Percentiles rank a stretch among this genome's conserved stretches.
phyloP scores from a whole-genome alignment of 1,140 invertebrate genomes.

The Charaxes varanes region DNA sequence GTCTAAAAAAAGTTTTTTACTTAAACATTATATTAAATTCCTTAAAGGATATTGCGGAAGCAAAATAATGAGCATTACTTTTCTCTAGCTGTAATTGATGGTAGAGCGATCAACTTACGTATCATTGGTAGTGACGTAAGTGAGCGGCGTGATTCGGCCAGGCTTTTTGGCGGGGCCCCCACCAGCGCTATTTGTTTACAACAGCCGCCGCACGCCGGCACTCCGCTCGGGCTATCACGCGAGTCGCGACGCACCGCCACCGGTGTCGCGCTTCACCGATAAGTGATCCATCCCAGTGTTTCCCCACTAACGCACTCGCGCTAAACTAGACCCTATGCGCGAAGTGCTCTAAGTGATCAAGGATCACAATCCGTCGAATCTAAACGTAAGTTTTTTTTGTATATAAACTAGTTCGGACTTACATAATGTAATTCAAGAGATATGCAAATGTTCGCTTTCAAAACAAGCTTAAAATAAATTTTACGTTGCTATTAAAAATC shows the following conservation, averaged over 20 bases:
- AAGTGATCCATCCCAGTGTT: constrained; percentile 30
- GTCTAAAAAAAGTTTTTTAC: too few species aligned
- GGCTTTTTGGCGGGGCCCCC: constrained; percentile 68
- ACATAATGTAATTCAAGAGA: constrained; percentile 32
- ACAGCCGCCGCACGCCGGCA: constrained; percentile 53
- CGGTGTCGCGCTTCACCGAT: constrained; percentile 25
- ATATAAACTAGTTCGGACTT: constrained; percentile 29
- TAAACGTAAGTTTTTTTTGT: constrained; percentile 44
- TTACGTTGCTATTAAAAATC: constrained; percentile 22
- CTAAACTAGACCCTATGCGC: constrained; percentile 19
- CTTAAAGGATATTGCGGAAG: not conserved
- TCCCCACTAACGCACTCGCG: constrained; percentile 8
- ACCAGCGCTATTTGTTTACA: constrained; percentile 69
- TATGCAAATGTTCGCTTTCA: constrained; percentile 34
- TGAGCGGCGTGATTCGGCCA: constrained; percentile 57
- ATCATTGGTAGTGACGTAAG: constrained; percentile 56
- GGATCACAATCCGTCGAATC: constrained; percentile 28
- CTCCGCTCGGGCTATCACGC: constrained; percentile 51
- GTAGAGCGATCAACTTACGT: constrained; percentile 18
- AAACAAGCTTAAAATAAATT: constrained; percentile 23
- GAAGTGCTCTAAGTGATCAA: constrained; percentile 21
- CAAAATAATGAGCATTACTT: not conserved
- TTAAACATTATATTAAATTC: too few species aligned
- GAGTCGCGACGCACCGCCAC: constrained; percentile 39
- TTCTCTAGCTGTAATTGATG: constrained; percentile 11